These are phyloP conservation scores for Uropsilus gracilis DNA, from an alignment of 2,113 vertebrate genomes.

Conservation along the genomic window DNA sequence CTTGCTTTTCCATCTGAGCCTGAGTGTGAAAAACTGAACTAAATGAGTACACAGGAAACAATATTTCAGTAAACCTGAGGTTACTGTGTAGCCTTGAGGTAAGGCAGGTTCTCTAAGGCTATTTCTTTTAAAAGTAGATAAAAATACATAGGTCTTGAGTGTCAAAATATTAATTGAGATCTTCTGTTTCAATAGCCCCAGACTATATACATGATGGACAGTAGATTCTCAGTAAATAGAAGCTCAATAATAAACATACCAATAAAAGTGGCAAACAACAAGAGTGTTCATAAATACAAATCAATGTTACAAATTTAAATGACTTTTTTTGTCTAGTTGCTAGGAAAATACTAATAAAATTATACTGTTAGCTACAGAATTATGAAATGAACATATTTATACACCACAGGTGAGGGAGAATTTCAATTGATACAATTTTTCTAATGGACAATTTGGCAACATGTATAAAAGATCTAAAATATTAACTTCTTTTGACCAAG, in stretches of 20 bases:
- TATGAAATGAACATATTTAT: neutral
- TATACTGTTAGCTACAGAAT: neutral
- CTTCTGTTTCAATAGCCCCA: neutral
- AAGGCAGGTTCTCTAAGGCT: neutral
- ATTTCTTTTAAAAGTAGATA: neutral
- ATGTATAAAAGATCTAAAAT: neutral
- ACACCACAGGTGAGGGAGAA: neutral
- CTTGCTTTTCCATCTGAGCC: neutral
- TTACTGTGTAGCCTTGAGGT: neutral
- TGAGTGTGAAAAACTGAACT: neutral
- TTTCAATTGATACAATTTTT: conserved; percentile 17
- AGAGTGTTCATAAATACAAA: neutral
- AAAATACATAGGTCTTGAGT: neutral
- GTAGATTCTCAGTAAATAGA: neutral
- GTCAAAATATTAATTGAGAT: neutral
- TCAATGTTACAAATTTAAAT: conserved; percentile 11
- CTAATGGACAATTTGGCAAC: conserved; percentile 40
- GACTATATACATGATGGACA: neutral
- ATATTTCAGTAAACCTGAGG: neutral
- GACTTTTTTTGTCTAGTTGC: neutral
- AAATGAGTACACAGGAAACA: neutral
- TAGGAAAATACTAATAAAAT: neutral
- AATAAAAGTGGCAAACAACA: neutral
- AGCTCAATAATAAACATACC: neutral
- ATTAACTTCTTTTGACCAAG: neutral